Evolutionary conservation across 2,113 vertebrate genomes (phyloP), one percentile per base, ranked within the genome.

Genomic region (Hemibagrus wyckioides): DNA sequence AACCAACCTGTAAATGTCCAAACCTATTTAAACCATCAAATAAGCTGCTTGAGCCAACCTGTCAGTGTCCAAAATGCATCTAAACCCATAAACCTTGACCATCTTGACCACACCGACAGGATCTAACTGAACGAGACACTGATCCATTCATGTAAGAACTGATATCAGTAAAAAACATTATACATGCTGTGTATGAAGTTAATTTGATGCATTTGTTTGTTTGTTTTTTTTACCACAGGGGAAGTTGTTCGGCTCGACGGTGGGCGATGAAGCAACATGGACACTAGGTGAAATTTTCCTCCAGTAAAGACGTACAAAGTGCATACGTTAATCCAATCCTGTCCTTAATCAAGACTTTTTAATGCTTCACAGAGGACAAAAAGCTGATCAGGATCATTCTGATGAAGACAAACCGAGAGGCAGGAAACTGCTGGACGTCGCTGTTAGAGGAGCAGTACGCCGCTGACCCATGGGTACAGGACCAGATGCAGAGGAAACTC

Each of bases 401-500:
- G 52, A 99, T 96, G 94, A 99, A 99, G 94, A 96, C 96, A 5
- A 98, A 98, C 88, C 94, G 98, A 89, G 96, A 97, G 50, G 98
- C 98, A 67, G 97, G 97, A 36, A 99, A 99, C 88, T 99, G 98
- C 89, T 99, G 98, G 98, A 94, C 94, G 0, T 99, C 98, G 28
- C 94, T 99, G 83, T 90, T 99, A 91, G 96, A 99, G 93, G 97
- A 97, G 33, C 95, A 98, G 71, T 99, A 97, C 87, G 93, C 95
- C 87, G 98, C 98, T 1, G 97, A 99, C 67, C 96, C 97, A 19
- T 97, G 96, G 97, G 95, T 99, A 0, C 97, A 98, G 94, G 97
- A 99, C 91, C 97, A 99, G 93, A 99, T 99, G 98, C 98, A 99
- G 91, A 97, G 95, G 89, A 99, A 99, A 73, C 97, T 99, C 19